These are phyloP conservation scores for Proteles cristata DNA, from an alignment of 2,113 vertebrate species.

Conservation along the genomic window DNA sequence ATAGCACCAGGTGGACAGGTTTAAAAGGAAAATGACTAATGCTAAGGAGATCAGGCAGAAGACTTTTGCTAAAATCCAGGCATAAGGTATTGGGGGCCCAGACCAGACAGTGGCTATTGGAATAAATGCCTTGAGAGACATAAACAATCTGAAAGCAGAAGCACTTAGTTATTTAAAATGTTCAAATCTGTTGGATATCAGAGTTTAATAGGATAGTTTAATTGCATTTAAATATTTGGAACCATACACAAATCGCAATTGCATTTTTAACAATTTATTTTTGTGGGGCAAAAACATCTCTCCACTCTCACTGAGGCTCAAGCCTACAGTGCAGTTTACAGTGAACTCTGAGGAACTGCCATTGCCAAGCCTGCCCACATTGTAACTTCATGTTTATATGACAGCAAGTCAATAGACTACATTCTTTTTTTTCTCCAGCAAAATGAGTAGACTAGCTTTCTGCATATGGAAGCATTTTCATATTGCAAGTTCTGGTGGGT, in stretches of 20 bases:
- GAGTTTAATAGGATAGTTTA: conserved; percentile 35
- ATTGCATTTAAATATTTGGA: conserved; percentile 41
- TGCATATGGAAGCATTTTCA: conserved; percentile 76
- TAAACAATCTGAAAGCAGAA: conserved; percentile 29
- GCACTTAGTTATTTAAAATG: conserved; percentile 40
- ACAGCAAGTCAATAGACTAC: background rate
- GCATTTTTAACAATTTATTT: conserved; percentile 36
- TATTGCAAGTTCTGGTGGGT: conserved; percentile 25
- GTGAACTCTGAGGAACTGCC: background rate
- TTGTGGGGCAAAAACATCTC: background rate
- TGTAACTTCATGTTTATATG: conserved; percentile 19
- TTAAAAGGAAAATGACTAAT: background rate
- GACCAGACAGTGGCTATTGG: background rate
- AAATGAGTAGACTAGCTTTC: conserved; percentile 49
- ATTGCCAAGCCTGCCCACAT: background rate
- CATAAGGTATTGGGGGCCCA: background rate
- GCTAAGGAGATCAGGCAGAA: background rate
- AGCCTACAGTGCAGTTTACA: background rate
- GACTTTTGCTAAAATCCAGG: background rate
- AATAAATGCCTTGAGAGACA: conserved; percentile 29
- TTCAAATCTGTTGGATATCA: conserved; percentile 39
- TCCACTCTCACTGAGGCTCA: background rate
- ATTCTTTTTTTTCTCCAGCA: conserved; percentile 5
- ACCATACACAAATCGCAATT: conserved; percentile 26
- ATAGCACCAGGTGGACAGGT: background rate